These are phyloP conservation scores for Melanostoma scalare DNA, from an alignment of 2,888 invertebrate genomes.

Conservation along the genomic window DNA sequence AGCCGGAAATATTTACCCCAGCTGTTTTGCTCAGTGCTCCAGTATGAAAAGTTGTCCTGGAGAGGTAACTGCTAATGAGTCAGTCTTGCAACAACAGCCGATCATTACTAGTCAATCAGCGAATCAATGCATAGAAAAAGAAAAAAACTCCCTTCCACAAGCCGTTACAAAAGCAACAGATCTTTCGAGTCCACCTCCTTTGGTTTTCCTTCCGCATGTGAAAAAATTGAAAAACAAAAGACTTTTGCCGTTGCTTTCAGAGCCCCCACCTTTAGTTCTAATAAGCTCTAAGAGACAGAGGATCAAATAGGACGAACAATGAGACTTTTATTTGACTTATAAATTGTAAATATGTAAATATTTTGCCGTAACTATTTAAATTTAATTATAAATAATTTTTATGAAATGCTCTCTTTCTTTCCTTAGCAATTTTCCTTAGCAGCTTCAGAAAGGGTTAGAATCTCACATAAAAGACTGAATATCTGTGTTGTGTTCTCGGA, in stretches of 20 bases:
- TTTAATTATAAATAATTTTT: not conserved
- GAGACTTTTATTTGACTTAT: slow-evolving; percentile 14
- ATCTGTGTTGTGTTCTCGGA: too few species aligned
- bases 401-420: too few species aligned
- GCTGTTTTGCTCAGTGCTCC: slow-evolving; percentile 70
- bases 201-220: slow-evolving; percentile 74
- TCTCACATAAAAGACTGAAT: too few species aligned
- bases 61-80: slow-evolving; percentile 32
- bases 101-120: slow-evolving; percentile 13
- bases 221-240: slow-evolving; percentile 73
- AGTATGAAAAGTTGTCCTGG: slow-evolving; percentile 58
- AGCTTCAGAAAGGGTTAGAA: too few species aligned
- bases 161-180: slow-evolving; percentile 18
- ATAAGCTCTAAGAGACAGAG: slow-evolving; percentile 62
- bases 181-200: slow-evolving; percentile 74
- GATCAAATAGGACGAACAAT: slow-evolving; percentile 19
- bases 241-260: slow-evolving; percentile 72
- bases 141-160: not conserved
- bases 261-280: slow-evolving; percentile 75
- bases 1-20: slow-evolving; percentile 61
- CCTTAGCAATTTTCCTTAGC: too few species aligned
- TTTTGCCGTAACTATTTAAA: not conserved
- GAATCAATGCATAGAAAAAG: not conserved
- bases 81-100: slow-evolving; percentile 14
- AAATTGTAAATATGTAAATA: slow-evolving; percentile 17